Conservation (phyloP, 2,113 vertebrate species). For the Semnornis frantzii region DNA sequence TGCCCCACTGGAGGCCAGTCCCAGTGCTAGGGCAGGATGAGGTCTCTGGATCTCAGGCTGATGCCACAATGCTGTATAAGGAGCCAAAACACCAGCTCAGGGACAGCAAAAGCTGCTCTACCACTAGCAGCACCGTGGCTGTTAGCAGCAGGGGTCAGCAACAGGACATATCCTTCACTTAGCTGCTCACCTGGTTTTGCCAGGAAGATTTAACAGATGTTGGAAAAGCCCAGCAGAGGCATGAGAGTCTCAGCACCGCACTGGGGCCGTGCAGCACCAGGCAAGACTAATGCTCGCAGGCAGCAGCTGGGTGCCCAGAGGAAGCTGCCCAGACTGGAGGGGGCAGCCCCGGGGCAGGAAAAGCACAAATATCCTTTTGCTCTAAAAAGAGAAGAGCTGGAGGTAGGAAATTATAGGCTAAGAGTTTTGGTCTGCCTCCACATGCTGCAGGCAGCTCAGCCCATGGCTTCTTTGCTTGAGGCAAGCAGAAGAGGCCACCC, state of each 20-base stretch:
- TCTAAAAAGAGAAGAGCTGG: conserved; percentile 52
- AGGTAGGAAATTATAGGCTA: conserved; percentile 56
- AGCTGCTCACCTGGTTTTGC: background rate
- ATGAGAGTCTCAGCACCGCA: background rate
- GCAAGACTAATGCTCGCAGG: background rate
- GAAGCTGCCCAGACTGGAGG: background rate
- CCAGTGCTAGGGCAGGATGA: background rate
- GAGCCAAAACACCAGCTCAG: background rate
- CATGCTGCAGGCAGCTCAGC: background rate
- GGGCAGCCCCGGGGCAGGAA: background rate
- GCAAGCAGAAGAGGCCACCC: background rate
- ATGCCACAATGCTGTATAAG: background rate
- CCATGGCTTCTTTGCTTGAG: background rate
- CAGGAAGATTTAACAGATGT: rapidly evolving
- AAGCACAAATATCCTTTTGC: conserved; percentile 21
- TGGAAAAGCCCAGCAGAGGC: background rate
- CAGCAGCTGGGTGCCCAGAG: background rate
- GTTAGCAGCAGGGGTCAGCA: background rate
- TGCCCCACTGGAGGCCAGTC: background rate
- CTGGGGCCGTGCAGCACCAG: rapidly evolving
- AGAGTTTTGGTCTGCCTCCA: background rate
- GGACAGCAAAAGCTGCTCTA: background rate
- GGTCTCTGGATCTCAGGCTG: background rate
- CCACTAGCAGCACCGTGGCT: rapidly evolving
- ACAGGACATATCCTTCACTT: background rate